Evolutionary conservation across 2,888 invertebrate species (phyloP).

Genomic region (Polietes domitor): DNA sequence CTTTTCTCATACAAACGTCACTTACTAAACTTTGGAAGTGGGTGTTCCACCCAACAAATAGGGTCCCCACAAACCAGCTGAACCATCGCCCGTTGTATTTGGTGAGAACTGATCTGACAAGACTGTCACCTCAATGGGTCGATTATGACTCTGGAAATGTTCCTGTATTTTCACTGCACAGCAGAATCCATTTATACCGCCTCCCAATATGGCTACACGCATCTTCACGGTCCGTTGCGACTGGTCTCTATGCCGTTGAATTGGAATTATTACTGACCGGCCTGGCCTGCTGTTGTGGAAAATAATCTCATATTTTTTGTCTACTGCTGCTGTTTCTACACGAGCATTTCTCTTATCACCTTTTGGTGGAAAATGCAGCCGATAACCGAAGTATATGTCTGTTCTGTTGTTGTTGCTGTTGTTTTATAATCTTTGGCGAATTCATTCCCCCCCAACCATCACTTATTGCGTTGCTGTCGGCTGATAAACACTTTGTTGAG

Average conservation of each 20-base stretch:
- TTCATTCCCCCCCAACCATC: neutral
- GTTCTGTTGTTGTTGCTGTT: neutral
- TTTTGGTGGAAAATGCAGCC: constrained; percentile 5
- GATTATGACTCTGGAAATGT: constrained; percentile 78
- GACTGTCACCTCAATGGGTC: constrained; percentile 82
- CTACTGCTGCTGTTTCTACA: neutral
- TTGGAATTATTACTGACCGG: constrained; percentile 42
- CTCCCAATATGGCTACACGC: constrained; percentile 84
- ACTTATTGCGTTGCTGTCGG: neutral
- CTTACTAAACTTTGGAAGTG: constrained; percentile 82
- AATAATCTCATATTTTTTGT: neutral
- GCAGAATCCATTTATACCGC: constrained; percentile 87
- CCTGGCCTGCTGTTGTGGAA: neutral
- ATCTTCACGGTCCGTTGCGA: constrained; percentile 40
- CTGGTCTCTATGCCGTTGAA: neutral
- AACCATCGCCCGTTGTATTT: constrained; percentile 88
- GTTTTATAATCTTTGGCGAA: neutral
- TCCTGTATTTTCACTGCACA: constrained; percentile 86
- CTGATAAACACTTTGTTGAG: constrained; percentile 7
- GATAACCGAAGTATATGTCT: neutral
- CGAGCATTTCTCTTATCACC: constrained; percentile 32
- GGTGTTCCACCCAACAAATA: constrained; percentile 84
- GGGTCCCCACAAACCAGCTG: constrained; percentile 90
- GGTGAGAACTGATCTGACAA: constrained; percentile 86
- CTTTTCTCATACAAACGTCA: neutral